Base-by-base conservation (phyloP, 1,140 invertebrate species). In the Prorops nasuta region DNA sequence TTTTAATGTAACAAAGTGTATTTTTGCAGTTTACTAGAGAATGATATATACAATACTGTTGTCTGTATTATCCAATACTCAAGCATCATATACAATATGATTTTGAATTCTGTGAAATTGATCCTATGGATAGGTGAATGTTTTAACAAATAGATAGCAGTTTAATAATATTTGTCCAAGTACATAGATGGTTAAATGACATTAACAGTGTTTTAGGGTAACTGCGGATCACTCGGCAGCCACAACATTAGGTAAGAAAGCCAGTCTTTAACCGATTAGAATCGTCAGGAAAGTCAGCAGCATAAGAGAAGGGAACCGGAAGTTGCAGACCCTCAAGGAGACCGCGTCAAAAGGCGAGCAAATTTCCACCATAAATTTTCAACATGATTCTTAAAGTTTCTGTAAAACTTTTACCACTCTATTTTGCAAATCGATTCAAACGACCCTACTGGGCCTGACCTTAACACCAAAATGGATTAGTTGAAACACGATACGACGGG, bases 11-110 rank as follows among this genome's bases (percentile, higher is more conserved):
- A 47, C 15, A 19, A 44, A 44, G 37, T 8, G 16, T 3, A 14
- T n/a, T 54, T 52, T 75, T 78, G 21, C 85, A 98, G 84, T 82
- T 97, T 10, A 94, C 90, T 14, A 81, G 93, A 48, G 90, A 96
- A 52, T 96, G 96, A 77, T 96, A 96, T 71, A 81, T 96, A 52
- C 90, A 95, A 69, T 96, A 94, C 70, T 88, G 92, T 64, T 91
- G 95, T 64, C 79, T 93, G 17, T 94, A 93, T 76, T 96, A 96
- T 71, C 91, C 92, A 1, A 92, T 96, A 20, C 79, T 97, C 24
- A 96, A 95, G 61, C 92, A 96, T 74, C 88, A 94, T 63, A 92
- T 98, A 69, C 77, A 86, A 71, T 97, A 97, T 64, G 91, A 95
- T 1, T 98, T 90, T 76, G 94, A 98, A 69, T 77, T 92, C 0